A percentile compares a stretch with the other conserved stretches of the same genome.
These are phyloP conservation scores for Gymnogyps californianus DNA, from an alignment of 2,113 vertebrate species.

Conservation along the genomic window DNA sequence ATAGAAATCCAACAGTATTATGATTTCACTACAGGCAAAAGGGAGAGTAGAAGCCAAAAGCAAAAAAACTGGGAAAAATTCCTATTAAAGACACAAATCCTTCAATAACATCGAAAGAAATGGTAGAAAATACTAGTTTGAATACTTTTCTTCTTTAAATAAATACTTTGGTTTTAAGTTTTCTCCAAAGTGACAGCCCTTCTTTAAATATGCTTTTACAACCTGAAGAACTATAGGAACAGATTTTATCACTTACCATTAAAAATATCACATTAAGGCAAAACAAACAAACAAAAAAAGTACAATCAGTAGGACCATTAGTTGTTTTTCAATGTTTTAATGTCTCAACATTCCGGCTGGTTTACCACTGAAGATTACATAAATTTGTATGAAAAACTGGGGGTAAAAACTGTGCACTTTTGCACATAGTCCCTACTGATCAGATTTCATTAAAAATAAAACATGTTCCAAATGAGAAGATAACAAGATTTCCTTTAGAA, in stretches of 20 bases:
- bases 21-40: slow-evolving; percentile 5
- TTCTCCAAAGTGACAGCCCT: background rate
- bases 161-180: background rate
- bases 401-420: background rate
- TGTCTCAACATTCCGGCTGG: background rate
- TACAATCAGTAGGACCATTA: background rate
- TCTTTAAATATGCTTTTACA: background rate
- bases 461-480: background rate
- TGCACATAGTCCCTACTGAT: background rate
- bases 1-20: slow-evolving; percentile 7
- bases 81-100: background rate
- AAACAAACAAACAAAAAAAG: background rate
- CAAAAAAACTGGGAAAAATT: background rate
- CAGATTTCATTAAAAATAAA: background rate
- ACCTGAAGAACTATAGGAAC: background rate
- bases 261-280: background rate
- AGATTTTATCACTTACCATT: background rate
- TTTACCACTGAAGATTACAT: background rate
- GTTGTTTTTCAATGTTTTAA: background rate
- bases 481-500: background rate
- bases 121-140: background rate
- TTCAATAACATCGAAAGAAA: background rate
- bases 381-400: background rate
- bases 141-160: background rate
- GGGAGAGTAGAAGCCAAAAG: background rate